Base-by-base conservation (phyloP, 2,113 vertebrate genomes). In the Oncorhynchus tshawytscha region DNA sequence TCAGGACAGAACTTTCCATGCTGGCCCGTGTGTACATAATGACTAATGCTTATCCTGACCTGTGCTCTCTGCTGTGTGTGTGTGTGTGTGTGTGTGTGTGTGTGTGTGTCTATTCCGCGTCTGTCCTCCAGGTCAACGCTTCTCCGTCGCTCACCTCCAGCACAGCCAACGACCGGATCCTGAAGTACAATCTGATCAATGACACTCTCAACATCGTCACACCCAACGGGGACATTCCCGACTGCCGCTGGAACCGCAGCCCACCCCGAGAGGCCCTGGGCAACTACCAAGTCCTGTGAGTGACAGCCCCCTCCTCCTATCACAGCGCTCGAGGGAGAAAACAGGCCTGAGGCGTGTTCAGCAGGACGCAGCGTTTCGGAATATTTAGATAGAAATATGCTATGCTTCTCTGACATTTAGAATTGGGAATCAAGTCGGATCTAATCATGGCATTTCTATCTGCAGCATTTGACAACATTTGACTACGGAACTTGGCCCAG, bases 151-250 rank as follows among this genome's bases (percentile, higher is more conserved):
- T 99, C 62, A 98, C 97, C 71, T 98, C 98, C 86, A 99, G 97
- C 91, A 99, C 98, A 0, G 96, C 97, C 70, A 99, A 98, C 0
- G 98, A 99, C 79, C 96, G 98, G 1, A 99, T 99, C 88, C 92
- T 99, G 25, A 99, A 99, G 85, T 99, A 99, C 82, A 98, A 98
- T 91, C 95, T 99, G 57, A 97, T 99, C 78, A 99, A 99, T 3
- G 98, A 99, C 91, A 99, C 97, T 0, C 95, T 99, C 39, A 99
- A 99, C 78, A 98, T 99, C 0, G 96, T 97, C 0, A 95, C 95
- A 8, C 97, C 98, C 2, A 97, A 96, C 0, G 96, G 95, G 0
- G 96, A 99, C 51, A 94, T 99, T 76, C 97, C 97, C 0, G 98
- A 99, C 91, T 96, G 95, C 83, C 95, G 96, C 71, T 98, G 96